phyloP scores from a whole-genome alignment of 2,888 invertebrate species.

The Caenorhabditis plicata region DNA sequence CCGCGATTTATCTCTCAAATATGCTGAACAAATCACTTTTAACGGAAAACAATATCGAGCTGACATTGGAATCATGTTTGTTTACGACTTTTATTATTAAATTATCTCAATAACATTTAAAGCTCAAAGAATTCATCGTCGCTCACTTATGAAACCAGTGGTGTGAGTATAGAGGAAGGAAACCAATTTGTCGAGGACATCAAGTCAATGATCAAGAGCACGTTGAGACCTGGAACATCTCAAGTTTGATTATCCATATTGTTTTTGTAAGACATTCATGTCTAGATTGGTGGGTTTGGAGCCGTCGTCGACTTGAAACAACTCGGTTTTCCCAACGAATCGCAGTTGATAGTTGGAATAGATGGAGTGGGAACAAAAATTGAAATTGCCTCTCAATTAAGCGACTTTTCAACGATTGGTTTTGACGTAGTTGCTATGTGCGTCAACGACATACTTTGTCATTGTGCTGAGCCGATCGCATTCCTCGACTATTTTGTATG shows the following conservation, averaged over 20 bases:
- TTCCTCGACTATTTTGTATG: conserved; percentile 96
- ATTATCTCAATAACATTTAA: too few species aligned
- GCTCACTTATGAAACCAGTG: conserved; percentile 80
- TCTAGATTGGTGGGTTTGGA: conserved; percentile 80
- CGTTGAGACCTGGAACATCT: conserved; percentile 42
- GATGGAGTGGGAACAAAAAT: conserved; percentile 97
- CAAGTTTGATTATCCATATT: conserved; percentile 16
- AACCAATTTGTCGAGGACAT: conserved; percentile 81
- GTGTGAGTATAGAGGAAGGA: conserved; percentile 91
- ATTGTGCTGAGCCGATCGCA: conserved; percentile 91
- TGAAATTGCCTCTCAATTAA: conserved; percentile 72
- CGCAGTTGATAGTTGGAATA: conserved; percentile 87
- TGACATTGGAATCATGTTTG: conserved; percentile 76
- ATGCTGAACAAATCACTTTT: conserved; percentile 77
- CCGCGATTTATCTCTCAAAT: conserved; percentile 78
- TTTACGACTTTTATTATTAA: background rate
- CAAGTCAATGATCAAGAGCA: conserved; percentile 74
- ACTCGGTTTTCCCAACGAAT: conserved; percentile 76
- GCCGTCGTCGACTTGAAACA: conserved; percentile 82
- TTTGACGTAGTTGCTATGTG: conserved; percentile 94
- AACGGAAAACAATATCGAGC: conserved; percentile 82
- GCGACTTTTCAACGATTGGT: conserved; percentile 71
- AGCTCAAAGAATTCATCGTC: background rate
- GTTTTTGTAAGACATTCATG: conserved; percentile 2
- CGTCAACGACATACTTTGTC: conserved; percentile 91